Percentiles rank a stretch among this genome's conserved stretches.
These are phyloP conservation scores for Acinonyx jubatus DNA, from an alignment of 2,113 vertebrate species.

Conservation along the genomic window DNA sequence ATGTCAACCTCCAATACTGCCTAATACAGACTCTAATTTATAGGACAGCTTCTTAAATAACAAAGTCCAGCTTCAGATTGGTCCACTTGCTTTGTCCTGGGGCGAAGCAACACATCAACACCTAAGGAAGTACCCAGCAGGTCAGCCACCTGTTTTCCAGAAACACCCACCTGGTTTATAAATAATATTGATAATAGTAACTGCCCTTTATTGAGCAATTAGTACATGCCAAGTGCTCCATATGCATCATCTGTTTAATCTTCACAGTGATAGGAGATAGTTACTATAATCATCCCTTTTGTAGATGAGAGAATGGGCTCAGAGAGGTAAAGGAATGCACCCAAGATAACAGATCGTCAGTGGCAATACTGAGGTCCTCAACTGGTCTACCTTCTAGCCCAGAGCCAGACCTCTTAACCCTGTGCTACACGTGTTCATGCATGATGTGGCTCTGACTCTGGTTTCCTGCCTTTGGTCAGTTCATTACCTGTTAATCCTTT, in stretches of 20 bases:
- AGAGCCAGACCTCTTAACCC: not conserved
- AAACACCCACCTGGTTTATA: not conserved
- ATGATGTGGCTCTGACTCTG: not conserved
- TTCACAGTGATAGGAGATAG: not conserved
- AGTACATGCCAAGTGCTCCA: not conserved
- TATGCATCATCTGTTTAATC: not conserved
- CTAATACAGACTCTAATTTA: not conserved
- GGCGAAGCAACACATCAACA: not conserved
- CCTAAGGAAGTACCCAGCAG: not conserved
- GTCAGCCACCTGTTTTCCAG: not conserved
- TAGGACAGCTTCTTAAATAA: not conserved
- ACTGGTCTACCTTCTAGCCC: not conserved
- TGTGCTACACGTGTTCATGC: not conserved
- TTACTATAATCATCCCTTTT: not conserved
- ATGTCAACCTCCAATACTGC: not conserved
- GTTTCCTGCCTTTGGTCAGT: not conserved
- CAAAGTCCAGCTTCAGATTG: not conserved
- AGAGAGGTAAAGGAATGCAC: not conserved
- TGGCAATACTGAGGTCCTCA: not conserved
- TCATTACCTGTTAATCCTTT: not conserved
- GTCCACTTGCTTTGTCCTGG: not conserved
- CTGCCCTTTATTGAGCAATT: not conserved
- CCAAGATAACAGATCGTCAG: not conserved
- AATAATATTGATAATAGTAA: not conserved
- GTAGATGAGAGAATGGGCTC: not conserved